Percentiles rank a stretch among this genome's conserved stretches.
These are phyloP conservation scores for Catharus bicknelli DNA, from an alignment of 2,113 vertebrate species.

Conservation along the genomic window DNA sequence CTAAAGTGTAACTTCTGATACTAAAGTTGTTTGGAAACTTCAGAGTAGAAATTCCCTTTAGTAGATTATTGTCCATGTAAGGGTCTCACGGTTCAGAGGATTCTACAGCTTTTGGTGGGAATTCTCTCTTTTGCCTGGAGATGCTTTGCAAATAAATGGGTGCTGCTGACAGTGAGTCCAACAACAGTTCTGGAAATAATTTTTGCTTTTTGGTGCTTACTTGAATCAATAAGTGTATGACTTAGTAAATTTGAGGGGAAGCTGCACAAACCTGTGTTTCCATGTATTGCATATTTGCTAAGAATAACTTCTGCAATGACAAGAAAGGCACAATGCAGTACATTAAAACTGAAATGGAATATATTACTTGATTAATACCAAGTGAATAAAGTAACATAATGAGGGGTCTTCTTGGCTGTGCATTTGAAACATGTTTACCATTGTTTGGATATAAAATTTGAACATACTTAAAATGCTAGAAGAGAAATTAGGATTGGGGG, in stretches of 20 bases:
- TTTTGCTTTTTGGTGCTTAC: background rate
- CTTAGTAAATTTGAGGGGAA: background rate
- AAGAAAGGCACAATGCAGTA: background rate
- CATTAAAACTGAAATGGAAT: background rate
- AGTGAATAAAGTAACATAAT: background rate
- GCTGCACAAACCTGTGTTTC: background rate
- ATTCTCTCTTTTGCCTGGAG: background rate
- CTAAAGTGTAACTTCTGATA: background rate
- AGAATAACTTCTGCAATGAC: background rate
- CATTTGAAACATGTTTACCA: background rate
- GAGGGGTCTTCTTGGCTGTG: background rate
- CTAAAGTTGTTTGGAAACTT: background rate
- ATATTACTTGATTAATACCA: background rate
- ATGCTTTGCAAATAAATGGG: background rate
- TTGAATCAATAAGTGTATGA: background rate
- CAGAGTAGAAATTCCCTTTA: background rate
- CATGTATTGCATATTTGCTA: background rate
- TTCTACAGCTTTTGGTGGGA: background rate
- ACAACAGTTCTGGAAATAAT: background rate
- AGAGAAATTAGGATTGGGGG: background rate
- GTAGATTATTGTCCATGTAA: background rate
- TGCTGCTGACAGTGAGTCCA: background rate
- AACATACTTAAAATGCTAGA: background rate
- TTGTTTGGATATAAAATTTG: background rate
- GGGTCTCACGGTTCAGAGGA: background rate